Evolutionary conservation across 2,888 invertebrate genomes (phyloP).

Genomic region (Phlogophora meticulosa): DNA sequence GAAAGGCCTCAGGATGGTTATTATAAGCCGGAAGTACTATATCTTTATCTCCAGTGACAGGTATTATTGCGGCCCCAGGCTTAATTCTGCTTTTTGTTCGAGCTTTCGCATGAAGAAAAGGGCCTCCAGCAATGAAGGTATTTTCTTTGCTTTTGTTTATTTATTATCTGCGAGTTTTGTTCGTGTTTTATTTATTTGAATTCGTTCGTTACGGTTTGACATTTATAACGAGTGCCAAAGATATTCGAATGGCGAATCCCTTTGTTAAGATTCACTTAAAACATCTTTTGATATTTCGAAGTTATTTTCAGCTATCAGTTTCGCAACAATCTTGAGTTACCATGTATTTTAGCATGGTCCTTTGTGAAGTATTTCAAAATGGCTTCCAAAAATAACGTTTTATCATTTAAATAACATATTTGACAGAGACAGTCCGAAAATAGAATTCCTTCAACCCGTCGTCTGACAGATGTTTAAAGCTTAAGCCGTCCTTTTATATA

Average conservation of each 20-base stretch:
- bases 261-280: not conserved
- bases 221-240: not conserved
- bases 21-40: slow-evolving; percentile 62
- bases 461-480: slow-evolving; percentile 1
- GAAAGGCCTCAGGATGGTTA: slow-evolving; percentile 55
- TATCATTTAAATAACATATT: not conserved
- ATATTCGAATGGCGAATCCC: not conserved
- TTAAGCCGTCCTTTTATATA: slow-evolving; percentile 11
- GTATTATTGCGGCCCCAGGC: slow-evolving; percentile 53
- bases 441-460: slow-evolving; percentile 2
- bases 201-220: not conserved
- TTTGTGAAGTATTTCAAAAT: slow-evolving; percentile 2
- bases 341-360: not conserved
- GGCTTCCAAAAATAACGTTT: slow-evolving; percentile 1
- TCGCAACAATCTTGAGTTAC: slow-evolving; percentile 1
- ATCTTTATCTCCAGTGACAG: slow-evolving; percentile 64
- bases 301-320: not conserved
- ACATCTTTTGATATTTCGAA: not conserved
- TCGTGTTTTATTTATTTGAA: slow-evolving; percentile 17
- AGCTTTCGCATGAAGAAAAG: slow-evolving; percentile 2
- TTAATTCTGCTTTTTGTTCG: slow-evolving; percentile 41
- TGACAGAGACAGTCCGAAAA: not conserved
- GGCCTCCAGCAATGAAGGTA: slow-evolving; percentile 12
- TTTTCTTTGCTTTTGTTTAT: slow-evolving; percentile 19
- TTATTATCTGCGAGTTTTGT: slow-evolving; percentile 3